Conservation (phyloP, 2,797 vertebrate species). For the Rhabdomys pumilio region DNA sequence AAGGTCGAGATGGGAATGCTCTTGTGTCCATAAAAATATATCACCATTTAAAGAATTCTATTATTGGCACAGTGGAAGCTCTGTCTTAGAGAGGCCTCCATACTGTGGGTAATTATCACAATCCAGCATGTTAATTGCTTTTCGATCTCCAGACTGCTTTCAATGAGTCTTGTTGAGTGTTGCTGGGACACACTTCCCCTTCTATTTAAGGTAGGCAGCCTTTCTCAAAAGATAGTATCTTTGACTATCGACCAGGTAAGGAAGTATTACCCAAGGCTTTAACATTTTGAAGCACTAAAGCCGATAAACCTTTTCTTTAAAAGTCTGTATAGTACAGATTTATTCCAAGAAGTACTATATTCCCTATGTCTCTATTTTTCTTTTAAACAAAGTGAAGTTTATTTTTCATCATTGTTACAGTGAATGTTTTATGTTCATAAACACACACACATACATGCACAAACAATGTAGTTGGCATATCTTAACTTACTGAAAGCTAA, state of each 20-base stretch:
- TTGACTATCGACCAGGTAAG: slow-evolving; percentile 65
- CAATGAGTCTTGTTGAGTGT: slow-evolving; percentile 84
- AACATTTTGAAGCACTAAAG: slow-evolving; percentile 39
- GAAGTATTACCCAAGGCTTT: slow-evolving; percentile 61
- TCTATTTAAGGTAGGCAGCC: slow-evolving; percentile 85
- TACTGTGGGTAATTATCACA: slow-evolving; percentile 91
- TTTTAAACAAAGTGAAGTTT: neutral
- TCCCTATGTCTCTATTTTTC: neutral
- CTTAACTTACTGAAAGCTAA: neutral
- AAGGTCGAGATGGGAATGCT: slow-evolving; percentile 85
- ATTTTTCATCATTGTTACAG: neutral
- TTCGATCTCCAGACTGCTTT: slow-evolving; percentile 88
- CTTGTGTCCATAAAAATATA: slow-evolving; percentile 86
- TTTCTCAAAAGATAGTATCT: slow-evolving; percentile 85
- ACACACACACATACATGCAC: neutral
- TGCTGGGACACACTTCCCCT: slow-evolving; percentile 76
- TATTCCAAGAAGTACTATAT: slow-evolving; percentile 1
- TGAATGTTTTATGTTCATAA: neutral
- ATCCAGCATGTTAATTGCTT: slow-evolving; percentile 91
- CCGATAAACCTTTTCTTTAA: slow-evolving; percentile 20
- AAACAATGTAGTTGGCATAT: neutral
- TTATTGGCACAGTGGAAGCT: slow-evolving; percentile 90
- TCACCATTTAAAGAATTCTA: slow-evolving; percentile 88
- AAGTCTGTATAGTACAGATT: slow-evolving; percentile 20
- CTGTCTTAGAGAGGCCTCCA: slow-evolving; percentile 87